Evolutionary conservation across 2,888 invertebrate species (phyloP).

Genomic region (Thyatira batis): DNA sequence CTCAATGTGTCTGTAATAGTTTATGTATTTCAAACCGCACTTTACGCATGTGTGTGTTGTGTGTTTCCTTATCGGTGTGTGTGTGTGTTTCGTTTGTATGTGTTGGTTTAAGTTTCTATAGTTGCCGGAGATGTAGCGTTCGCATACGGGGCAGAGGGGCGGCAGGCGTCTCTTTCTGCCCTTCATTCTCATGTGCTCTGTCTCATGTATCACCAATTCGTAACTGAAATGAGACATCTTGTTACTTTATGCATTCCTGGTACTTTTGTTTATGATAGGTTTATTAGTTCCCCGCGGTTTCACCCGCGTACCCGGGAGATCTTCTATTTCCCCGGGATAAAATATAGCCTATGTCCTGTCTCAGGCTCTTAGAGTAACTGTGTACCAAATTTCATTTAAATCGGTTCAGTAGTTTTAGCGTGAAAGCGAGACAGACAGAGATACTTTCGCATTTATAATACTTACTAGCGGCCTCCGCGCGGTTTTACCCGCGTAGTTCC

Average conservation of each 20-base stretch:
- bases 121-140: conserved; percentile 34
- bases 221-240: conserved; percentile 37
- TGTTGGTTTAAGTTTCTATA: conserved; percentile 15
- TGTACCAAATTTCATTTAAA: too few species aligned
- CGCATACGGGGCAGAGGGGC: conserved; percentile 37
- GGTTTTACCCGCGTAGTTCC: too few species aligned
- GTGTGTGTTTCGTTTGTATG: neutral
- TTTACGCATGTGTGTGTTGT: conserved; percentile 9
- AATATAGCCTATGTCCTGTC: too few species aligned
- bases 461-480: too few species aligned
- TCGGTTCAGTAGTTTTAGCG: too few species aligned
- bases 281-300: too few species aligned
- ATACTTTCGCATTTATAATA: too few species aligned
- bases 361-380: too few species aligned
- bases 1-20: conserved; percentile 8
- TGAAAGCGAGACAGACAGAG: too few species aligned
- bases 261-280: neutral
- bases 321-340: too few species aligned
- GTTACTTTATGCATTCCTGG: neutral
- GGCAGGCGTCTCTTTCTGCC: neutral
- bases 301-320: too few species aligned
- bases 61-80: neutral
- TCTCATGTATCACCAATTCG: conserved; percentile 40
- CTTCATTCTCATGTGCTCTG: conserved; percentile 31
- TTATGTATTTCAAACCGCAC: conserved; percentile 19